Conservation (phyloP, 1,140 invertebrate genomes). For the Formica selysi region DNA sequence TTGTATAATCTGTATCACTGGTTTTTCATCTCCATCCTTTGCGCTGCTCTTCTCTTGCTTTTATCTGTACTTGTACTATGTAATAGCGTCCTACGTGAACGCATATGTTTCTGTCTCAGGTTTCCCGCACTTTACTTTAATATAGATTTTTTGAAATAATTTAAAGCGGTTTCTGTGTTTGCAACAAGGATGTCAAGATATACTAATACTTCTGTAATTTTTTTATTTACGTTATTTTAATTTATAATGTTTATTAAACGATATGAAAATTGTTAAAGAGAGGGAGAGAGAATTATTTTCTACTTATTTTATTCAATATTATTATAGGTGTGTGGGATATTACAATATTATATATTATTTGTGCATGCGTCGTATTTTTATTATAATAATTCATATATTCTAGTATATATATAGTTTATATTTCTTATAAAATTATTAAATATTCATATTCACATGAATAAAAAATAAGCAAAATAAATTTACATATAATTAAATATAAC, state of each 20-base stretch:
- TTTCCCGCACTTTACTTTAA: neutral
- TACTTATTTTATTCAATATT: neutral
- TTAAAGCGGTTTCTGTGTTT: neutral
- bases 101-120: conserved; percentile 4
- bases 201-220: neutral
- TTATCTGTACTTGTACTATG: conserved; percentile 41
- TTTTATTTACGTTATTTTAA: neutral
- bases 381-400: neutral
- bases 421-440: neutral
- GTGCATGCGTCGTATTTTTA: conserved; percentile 10
- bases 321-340: neutral
- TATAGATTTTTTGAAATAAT: conserved; percentile 20
- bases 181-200: neutral
- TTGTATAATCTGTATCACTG: conserved; percentile 32
- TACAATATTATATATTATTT: neutral
- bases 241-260: conserved; percentile 16
- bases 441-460: too few relatives aligned
- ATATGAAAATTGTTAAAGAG: neutral
- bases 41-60: conserved; percentile 21
- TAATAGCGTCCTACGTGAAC: conserved; percentile 1
- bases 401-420: too few relatives aligned
- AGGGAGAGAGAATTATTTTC: neutral
- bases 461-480: neutral
- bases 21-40: conserved; percentile 28
- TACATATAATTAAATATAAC: conserved; percentile 7